A percentile compares a stretch with the other conserved stretches of the same genome.
Conservation (phyloP, 1,140 invertebrate genomes). For the Leguminivora glycinivorella region DNA sequence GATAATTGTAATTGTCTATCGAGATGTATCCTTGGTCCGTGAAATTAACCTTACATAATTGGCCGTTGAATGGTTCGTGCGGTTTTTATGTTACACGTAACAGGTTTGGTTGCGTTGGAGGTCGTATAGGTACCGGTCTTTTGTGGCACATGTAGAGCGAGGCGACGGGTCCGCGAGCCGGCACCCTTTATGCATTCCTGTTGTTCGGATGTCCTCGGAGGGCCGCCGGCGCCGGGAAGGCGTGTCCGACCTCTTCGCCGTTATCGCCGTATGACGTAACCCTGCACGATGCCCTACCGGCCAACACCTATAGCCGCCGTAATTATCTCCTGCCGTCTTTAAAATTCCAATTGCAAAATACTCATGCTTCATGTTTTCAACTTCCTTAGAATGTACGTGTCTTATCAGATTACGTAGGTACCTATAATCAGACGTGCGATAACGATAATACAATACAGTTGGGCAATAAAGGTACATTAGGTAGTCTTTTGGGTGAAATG, state of each 20-base stretch:
- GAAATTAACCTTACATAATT: slow-evolving; percentile 48
- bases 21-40: slow-evolving; percentile 37
- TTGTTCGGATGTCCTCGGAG: slow-evolving; percentile 64
- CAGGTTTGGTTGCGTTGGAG: slow-evolving; percentile 74
- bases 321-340: slow-evolving; percentile 30
- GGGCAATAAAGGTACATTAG: slow-evolving; percentile 24
- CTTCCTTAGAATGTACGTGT: slow-evolving; percentile 13
- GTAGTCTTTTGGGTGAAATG: slow-evolving; percentile 17
- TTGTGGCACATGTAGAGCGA: slow-evolving; percentile 68
- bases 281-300: slow-evolving; percentile 42
- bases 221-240: slow-evolving; percentile 68
- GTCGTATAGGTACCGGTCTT: slow-evolving; percentile 64
- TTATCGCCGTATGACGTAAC: slow-evolving; percentile 75
- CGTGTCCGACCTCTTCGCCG: slow-evolving; percentile 65
- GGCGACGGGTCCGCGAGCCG: slow-evolving; percentile 55
- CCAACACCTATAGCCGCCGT: slow-evolving; percentile 38
- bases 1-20: slow-evolving; percentile 25
- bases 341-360: slow-evolving; percentile 19
- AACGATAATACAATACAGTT: slow-evolving; percentile 32
- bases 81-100: slow-evolving; percentile 65
- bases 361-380: slow-evolving; percentile 13
- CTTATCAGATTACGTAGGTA: slow-evolving; percentile 46
- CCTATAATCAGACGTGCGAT: slow-evolving; percentile 43
- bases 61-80: slow-evolving; percentile 29
- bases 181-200: slow-evolving; percentile 65